These are phyloP conservation scores for Saccopteryx leptura DNA, from an alignment of 2,113 vertebrate species.

Conservation along the genomic window DNA sequence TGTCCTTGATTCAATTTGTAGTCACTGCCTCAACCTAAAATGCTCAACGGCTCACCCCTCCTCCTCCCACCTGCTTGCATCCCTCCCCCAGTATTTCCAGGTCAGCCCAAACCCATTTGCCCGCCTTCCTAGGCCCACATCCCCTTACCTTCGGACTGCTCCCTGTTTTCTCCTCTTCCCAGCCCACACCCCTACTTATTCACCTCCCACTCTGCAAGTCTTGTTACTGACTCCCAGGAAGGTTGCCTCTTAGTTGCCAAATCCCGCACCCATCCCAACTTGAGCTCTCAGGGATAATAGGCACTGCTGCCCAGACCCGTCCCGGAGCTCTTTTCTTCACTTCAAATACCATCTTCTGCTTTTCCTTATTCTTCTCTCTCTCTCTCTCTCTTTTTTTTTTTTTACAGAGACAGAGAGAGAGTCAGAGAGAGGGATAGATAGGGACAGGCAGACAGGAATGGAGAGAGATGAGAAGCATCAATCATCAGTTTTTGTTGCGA, in stretches of 20 bases:
- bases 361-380: too few species aligned
- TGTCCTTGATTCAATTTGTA: not conserved
- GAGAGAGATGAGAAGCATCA: too few species aligned
- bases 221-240: not conserved
- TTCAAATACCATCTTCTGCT: not conserved
- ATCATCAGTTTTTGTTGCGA: too few species aligned
- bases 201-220: not conserved
- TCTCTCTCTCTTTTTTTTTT: too few species aligned
- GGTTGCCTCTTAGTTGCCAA: not conserved
- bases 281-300: not conserved
- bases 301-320: not conserved
- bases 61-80: not conserved
- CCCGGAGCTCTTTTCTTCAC: not conserved
- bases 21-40: not conserved
- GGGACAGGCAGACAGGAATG: too few species aligned
- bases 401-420: too few species aligned
- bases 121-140: not conserved
- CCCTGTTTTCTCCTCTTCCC: not conserved
- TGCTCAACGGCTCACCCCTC: not conserved
- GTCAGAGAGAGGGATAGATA: too few species aligned
- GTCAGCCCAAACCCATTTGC: not conserved
- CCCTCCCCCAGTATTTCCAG: not conserved
- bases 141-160: not conserved
- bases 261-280: not conserved
- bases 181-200: conserved; percentile 49